phyloP scores from a whole-genome alignment of 1,140 invertebrate genomes.

The Reticulitermes speratus region DNA sequence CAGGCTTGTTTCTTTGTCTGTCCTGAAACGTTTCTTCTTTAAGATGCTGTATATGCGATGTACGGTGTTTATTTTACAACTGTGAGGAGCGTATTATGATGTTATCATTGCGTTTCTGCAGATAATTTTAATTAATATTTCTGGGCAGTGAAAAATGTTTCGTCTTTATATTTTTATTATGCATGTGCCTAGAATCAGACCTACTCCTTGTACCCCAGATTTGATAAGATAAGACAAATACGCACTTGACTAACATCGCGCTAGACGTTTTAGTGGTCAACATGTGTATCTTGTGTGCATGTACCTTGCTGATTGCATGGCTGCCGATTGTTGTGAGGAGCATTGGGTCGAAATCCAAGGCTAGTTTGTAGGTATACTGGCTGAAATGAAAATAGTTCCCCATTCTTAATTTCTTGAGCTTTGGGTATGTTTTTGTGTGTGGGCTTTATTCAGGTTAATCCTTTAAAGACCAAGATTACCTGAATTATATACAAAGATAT shows the following conservation, averaged over 20 bases:
- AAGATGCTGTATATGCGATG: too few relatives aligned
- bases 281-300: not conserved
- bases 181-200: not conserved
- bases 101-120: not conserved
- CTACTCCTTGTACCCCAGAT: not conserved
- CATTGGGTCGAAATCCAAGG: not conserved
- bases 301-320: not conserved
- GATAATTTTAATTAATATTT: not conserved
- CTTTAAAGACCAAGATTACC: too few relatives aligned
- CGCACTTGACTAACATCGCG: not conserved
- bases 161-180: not conserved
- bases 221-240: not conserved
- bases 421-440: too few relatives aligned
- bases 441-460: too few relatives aligned
- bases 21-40: too few relatives aligned
- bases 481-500: too few relatives aligned
- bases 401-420: too few relatives aligned
- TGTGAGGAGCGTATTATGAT: not conserved
- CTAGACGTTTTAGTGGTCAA: not conserved
- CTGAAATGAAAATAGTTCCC: too few relatives aligned
- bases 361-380: not conserved
- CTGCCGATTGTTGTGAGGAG: not conserved
- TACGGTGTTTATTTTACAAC: too few relatives aligned
- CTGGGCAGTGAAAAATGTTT: not conserved
- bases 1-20: too few relatives aligned